Percentiles rank a stretch among this genome's conserved stretches.
Conservation (phyloP, 2,113 vertebrate species). For the Chamaea fasciata region DNA sequence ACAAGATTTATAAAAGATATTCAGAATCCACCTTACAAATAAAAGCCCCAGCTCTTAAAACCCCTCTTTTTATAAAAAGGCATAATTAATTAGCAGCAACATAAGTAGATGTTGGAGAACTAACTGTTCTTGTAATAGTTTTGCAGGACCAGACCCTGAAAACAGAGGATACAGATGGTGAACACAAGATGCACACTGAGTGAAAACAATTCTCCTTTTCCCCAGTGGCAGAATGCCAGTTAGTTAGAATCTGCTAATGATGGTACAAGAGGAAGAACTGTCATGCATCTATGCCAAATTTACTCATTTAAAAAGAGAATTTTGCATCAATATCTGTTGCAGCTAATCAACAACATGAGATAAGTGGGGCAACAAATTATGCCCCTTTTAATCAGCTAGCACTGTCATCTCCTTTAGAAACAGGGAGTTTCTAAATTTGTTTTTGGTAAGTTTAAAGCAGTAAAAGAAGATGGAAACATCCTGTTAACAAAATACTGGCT, state of each 20-base stretch:
- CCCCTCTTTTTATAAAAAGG: background rate
- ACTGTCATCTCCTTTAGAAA: background rate
- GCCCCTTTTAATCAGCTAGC: slow-evolving; percentile 12
- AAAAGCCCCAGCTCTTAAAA: background rate
- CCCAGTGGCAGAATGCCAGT: background rate
- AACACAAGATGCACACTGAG: background rate
- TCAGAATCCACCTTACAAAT: background rate
- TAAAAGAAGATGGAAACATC: background rate
- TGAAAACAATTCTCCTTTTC: background rate
- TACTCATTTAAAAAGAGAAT: slow-evolving; percentile 20
- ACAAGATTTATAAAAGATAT: background rate
- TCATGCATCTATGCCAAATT: background rate
- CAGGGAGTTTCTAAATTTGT: background rate
- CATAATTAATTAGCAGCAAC: background rate
- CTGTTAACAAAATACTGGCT: background rate
- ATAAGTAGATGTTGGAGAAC: background rate
- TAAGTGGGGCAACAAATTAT: slow-evolving; percentile 7
- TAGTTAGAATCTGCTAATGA: background rate
- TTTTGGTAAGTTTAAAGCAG: background rate
- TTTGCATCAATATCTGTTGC: background rate
- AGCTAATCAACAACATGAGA: slow-evolving; percentile 24
- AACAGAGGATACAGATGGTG: background rate
- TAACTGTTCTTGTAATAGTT: background rate
- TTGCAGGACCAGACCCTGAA: background rate
- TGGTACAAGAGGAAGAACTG: background rate